Conservation (phyloP, 2,888 invertebrate species). For the Fragum whitleyi region DNA sequence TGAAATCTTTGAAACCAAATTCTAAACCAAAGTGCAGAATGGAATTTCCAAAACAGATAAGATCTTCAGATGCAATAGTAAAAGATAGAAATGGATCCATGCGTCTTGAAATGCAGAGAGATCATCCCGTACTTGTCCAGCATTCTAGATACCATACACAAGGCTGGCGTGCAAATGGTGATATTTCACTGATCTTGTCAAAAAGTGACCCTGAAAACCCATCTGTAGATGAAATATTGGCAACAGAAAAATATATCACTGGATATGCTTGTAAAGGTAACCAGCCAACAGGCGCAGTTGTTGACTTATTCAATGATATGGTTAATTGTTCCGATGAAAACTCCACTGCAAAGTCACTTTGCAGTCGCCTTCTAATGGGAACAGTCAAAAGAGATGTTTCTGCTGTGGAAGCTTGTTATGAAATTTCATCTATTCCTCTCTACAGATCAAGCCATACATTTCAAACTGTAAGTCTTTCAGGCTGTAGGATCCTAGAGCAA, state of each 20-base stretch:
- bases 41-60: slow-evolving; percentile 8
- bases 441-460: slow-evolving; percentile 58
- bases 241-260: slow-evolving; percentile 4
- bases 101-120: slow-evolving; percentile 14
- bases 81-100: slow-evolving; percentile 17
- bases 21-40: neutral
- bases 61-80: neutral
- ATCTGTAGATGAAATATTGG: slow-evolving; percentile 11
- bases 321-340: neutral
- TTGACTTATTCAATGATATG: slow-evolving; percentile 9
- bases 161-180: slow-evolving; percentile 36
- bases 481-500: slow-evolving; percentile 29
- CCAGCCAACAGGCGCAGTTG: neutral
- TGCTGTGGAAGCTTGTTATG: neutral
- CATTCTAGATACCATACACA: slow-evolving; percentile 34
- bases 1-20: neutral
- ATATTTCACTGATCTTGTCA: neutral
- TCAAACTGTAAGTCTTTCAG: slow-evolving; percentile 59
- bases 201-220: slow-evolving; percentile 19
- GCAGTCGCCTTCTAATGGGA: neutral
- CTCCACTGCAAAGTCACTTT: neutral
- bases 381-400: no score
- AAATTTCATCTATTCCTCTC: neutral
- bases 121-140: slow-evolving; percentile 24
- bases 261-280: no score